These are phyloP conservation scores for Marmota monax DNA, from an alignment of 2,113 vertebrate genomes.

Conservation along the genomic window DNA sequence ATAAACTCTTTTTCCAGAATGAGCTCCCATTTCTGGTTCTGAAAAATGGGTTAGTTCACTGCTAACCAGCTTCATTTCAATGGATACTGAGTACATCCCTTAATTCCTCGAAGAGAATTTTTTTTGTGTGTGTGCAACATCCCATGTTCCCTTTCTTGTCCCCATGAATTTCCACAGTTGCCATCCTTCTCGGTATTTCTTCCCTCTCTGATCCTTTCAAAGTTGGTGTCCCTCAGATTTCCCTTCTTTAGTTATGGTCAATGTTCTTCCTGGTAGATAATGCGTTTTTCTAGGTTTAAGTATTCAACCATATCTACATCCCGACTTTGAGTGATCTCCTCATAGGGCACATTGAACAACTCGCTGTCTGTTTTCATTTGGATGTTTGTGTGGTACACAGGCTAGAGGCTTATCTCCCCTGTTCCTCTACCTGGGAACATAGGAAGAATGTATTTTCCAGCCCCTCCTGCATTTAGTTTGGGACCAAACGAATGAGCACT, in stretches of 20 bases:
- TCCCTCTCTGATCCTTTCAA: constrained; percentile 22
- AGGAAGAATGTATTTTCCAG: background rate
- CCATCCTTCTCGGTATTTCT: background rate
- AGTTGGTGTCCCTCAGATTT: background rate
- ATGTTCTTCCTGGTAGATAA: background rate
- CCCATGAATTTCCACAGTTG: background rate
- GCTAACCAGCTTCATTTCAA: background rate
- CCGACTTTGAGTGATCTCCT: background rate
- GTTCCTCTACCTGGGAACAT: background rate
- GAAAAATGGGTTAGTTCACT: background rate
- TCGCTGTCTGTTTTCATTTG: background rate
- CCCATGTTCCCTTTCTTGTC: background rate
- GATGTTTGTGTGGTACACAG: background rate
- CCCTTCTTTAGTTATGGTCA: background rate
- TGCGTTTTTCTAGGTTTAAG: background rate
- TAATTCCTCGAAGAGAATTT: background rate
- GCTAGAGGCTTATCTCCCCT: background rate
- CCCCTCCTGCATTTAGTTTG: background rate
- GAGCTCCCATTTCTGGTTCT: background rate
- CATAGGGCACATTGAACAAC: background rate
- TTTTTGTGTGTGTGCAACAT: background rate
- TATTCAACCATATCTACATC: background rate
- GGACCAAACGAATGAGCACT: background rate
- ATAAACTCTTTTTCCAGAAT: constrained; percentile 15
- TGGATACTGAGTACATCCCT: background rate